Percentiles rank a stretch among this genome's conserved stretches.
Conservation (phyloP, 2,113 vertebrate species). For the Chaenogobius annularis region DNA sequence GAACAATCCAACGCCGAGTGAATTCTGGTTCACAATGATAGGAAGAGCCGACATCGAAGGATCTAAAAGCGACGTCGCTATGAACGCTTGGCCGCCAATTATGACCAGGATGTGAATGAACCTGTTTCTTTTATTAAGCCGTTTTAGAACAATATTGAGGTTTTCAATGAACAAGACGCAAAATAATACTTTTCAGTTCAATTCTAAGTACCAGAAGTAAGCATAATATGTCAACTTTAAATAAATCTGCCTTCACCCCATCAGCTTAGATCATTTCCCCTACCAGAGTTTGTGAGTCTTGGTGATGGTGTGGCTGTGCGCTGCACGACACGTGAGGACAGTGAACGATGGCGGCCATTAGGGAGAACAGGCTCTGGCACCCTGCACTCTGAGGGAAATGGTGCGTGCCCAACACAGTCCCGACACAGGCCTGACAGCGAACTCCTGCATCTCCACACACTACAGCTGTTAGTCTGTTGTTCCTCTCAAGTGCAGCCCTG, state of each 20-base stretch:
- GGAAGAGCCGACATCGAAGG: too few species aligned
- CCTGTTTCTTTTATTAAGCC: too few species aligned
- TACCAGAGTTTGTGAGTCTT: slow-evolving; percentile 15
- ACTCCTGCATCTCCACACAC: slow-evolving; percentile 36
- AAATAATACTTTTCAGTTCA: too few species aligned
- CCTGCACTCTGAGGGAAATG: slow-evolving; percentile 60
- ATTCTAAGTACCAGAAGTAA: too few species aligned
- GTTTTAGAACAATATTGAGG: too few species aligned
- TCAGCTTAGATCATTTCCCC: slow-evolving; percentile 23
- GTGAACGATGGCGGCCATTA: slow-evolving; percentile 71
- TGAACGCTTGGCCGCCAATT: too few species aligned
- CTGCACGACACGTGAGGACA: slow-evolving; percentile 47
- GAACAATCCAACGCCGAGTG: too few species aligned
- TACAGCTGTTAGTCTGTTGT: slow-evolving; percentile 56
- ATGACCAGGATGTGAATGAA: too few species aligned
- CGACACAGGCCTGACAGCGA: slow-evolving; percentile 44
- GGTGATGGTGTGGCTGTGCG: slow-evolving; percentile 15
- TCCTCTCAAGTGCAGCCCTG: slow-evolving; percentile 50
- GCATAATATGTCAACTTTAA: neutral
- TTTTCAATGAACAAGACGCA: too few species aligned
- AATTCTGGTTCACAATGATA: too few species aligned
- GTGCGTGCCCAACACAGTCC: slow-evolving; percentile 63
- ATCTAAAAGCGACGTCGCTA: too few species aligned
- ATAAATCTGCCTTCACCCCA: slow-evolving; percentile 1
- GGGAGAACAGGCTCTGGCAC: slow-evolving; percentile 58